A percentile compares a stretch with the other conserved stretches of the same genome.
Conservation (phyloP, 2,888 invertebrate genomes). For the Strigamia transsilvanica region DNA sequence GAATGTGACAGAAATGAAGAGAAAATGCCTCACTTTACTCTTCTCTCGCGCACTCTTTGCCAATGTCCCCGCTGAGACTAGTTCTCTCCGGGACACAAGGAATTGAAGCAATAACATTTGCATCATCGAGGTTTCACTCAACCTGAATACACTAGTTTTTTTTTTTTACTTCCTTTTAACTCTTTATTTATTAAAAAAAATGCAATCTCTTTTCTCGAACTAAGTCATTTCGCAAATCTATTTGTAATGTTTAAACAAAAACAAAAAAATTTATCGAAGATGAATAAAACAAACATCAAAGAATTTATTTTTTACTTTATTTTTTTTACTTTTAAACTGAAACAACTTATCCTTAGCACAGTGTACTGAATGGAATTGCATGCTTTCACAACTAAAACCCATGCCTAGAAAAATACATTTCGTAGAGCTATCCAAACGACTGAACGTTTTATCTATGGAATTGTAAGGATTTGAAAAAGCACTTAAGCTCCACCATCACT, state of each 20-base stretch:
- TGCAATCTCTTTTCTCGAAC: not conserved
- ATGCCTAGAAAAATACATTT: constrained; percentile 26
- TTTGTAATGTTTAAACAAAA: not conserved
- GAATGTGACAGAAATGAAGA: constrained; percentile 49
- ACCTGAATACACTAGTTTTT: not conserved
- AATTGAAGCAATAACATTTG: constrained; percentile 49
- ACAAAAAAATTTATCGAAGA: not conserved
- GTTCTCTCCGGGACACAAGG: constrained; percentile 36
- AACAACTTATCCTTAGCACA: not conserved
- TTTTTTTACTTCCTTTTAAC: not conserved
- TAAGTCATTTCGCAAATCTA: not conserved
- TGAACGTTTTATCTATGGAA: constrained; percentile 35
- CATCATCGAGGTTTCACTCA: constrained; percentile 49
- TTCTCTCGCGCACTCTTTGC: constrained; percentile 25
- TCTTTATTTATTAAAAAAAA: not conserved
- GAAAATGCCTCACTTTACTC: constrained; percentile 33
- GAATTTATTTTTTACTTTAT: not conserved
- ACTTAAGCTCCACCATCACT: constrained; percentile 43
- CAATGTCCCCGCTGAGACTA: constrained; percentile 29
- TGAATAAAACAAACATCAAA: not conserved
- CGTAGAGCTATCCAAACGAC: constrained; percentile 32
- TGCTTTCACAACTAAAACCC: constrained; percentile 32
- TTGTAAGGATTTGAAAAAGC: constrained; percentile 49
- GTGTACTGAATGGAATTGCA: constrained; percentile 9
- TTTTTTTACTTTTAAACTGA: not conserved